Evolutionary conservation across 1,140 invertebrate genomes (phyloP), one percentile per base, ranked within the genome.

Genomic region (Dreissena polymorpha): DNA sequence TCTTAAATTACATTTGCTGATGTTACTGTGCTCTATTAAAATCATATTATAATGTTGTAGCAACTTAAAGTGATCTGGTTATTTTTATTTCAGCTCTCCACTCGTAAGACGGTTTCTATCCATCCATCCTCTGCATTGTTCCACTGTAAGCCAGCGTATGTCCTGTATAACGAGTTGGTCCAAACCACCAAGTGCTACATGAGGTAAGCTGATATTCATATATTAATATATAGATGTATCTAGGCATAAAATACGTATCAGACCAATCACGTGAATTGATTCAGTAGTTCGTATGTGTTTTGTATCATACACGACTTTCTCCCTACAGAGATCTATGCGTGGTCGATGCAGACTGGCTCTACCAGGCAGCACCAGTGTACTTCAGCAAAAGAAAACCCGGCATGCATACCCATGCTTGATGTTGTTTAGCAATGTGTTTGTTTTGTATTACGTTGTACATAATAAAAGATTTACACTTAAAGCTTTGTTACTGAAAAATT

Each of bases 111-210:
- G 25, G 96, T 96, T 10, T 92, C 94, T 53, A 96, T 99, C 89
- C 97, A 99, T 93, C 97, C 97, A 12, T 96, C 96, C 21, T 97
- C 97, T 14, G 94, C 95, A 67, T 91, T 98, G 64, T 96, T 96
- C 90, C 93, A 95, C 57, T 95, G 95, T 68, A 95, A 96, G 87
- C 96, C 97, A 0, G 94, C 95, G 29, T 96, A 95, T 82, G 94
- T 99, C n/a, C 93, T 99, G 10, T 99, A 97, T 92, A 96, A 96
- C 0, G 98, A 99, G 94, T 94, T 99, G 55, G 95, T 99, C 16
- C 95, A 96, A 88, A 98, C 98, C 0, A 95, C 94, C 55, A 96
- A 96, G 88, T 95, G 96, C 86, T 99, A 97, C 93, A 95, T 99
- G 87, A 94, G 96, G 91, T 93, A 73, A 85, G 76, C 39, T 39